These are phyloP conservation scores for Lampris megalopsis DNA, from an alignment of 2,113 vertebrate genomes.

Conservation along the genomic window DNA sequence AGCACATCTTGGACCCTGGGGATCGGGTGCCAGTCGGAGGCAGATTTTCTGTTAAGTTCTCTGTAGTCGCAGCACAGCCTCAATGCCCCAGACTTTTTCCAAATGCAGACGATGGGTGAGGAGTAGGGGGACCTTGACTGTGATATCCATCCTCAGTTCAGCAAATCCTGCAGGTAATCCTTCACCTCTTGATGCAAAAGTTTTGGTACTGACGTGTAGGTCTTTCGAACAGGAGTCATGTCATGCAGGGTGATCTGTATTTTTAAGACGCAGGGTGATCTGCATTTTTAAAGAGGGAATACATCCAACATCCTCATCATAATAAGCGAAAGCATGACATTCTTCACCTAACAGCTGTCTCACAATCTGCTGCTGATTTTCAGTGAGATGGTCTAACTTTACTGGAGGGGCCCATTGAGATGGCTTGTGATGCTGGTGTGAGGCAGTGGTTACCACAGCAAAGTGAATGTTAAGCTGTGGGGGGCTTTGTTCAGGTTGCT, in stretches of 20 bases:
- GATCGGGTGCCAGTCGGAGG: constrained; percentile 6
- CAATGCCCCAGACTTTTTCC: not conserved
- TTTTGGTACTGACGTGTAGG: not conserved
- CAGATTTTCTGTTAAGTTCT: not conserved
- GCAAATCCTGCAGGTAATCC: constrained; percentile 10
- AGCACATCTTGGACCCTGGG: constrained; percentile 5
- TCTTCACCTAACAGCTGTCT: not conserved
- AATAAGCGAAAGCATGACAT: not conserved
- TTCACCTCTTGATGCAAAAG: not conserved
- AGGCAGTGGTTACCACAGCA: no score
- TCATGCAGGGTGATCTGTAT: not conserved
- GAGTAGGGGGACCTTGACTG: not conserved
- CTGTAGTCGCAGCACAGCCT: not conserved
- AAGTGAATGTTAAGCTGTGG: no score
- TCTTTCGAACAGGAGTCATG: constrained; percentile 2
- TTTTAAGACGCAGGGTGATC: not conserved
- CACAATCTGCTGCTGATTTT: no score
- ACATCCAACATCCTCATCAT: constrained; percentile 9
- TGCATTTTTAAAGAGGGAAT: constrained; percentile 19
- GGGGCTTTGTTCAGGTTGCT: not conserved
- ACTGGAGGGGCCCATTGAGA: not conserved
- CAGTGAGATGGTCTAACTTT: not conserved
- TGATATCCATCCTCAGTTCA: constrained; percentile 11
- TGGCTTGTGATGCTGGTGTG: not conserved
- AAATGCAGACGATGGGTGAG: no score